A percentile compares a stretch with the other conserved stretches of the same genome.
phyloP scores from a whole-genome alignment of 2,888 invertebrate species.

The Andrena haemorrhoa region DNA sequence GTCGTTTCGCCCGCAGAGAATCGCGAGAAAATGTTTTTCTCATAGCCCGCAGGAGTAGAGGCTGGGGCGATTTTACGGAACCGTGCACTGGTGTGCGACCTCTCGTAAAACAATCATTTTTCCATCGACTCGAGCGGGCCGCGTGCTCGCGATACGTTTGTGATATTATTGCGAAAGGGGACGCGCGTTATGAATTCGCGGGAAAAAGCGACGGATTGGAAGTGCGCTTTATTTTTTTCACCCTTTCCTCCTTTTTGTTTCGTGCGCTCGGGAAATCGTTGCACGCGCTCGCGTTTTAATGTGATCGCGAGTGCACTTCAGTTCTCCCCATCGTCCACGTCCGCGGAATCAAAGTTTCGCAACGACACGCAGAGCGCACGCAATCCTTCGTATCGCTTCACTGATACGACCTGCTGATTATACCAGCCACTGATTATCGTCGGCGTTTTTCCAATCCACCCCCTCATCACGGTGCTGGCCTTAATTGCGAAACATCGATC shows the following conservation, averaged over 20 bases:
- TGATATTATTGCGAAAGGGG: conserved; percentile 56
- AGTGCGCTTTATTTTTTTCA: not conserved
- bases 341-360: not conserved
- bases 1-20: conserved; percentile 42
- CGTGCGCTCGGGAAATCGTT: not conserved
- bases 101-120: conserved; percentile 73
- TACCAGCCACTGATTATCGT: conserved; percentile 1
- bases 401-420: conserved; percentile 6
- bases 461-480: not conserved
- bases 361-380: not conserved
- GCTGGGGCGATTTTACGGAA: conserved; percentile 43
- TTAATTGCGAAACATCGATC: conserved; percentile 16
- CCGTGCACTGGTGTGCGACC: conserved; percentile 33
- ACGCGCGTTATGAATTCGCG: conserved; percentile 57
- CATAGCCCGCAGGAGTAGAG: conserved; percentile 21
- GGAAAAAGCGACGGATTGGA: conserved; percentile 14
- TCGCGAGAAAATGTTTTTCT: conserved; percentile 65
- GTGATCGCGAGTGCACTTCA: conserved; percentile 29
- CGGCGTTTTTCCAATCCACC: not conserved
- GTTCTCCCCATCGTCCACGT: not conserved
- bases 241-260: not conserved
- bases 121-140: conserved; percentile 53
- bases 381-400: conserved; percentile 9
- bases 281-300: conserved; percentile 22
- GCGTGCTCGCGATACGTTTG: conserved; percentile 56